Percentiles rank a stretch among this genome's conserved stretches.
phyloP scores from a whole-genome alignment of 2,113 vertebrate species.

The Cyanoramphus novaezelandiae region DNA sequence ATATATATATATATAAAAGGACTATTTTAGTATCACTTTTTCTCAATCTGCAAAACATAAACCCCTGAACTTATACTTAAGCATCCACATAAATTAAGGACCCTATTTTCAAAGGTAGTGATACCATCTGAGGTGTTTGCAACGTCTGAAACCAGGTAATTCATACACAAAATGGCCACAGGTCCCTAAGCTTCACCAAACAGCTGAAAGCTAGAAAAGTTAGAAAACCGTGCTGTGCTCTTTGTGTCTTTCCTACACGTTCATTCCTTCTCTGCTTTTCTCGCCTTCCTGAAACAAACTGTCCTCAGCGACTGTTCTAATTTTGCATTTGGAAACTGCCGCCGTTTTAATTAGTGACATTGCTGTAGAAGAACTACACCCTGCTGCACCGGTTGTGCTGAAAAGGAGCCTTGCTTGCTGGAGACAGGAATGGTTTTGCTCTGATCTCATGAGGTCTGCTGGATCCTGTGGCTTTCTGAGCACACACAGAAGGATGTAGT shows the following conservation, averaged over 20 bases:
- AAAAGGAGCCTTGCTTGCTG: background rate
- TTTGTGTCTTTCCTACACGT: background rate
- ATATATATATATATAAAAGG: background rate
- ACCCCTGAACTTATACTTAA: background rate
- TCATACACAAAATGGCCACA: background rate
- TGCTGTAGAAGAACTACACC: background rate
- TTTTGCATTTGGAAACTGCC: background rate
- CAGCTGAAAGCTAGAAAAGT: background rate
- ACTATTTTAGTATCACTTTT: background rate
- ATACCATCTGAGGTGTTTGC: background rate
- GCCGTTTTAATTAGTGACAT: background rate
- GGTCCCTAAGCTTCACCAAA: background rate
- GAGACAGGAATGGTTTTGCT: background rate
- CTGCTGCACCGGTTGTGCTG: background rate
- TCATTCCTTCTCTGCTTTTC: background rate
- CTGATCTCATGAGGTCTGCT: background rate
- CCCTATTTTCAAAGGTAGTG: background rate
- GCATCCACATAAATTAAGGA: background rate
- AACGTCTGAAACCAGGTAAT: background rate
- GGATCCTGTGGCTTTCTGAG: background rate
- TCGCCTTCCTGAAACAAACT: background rate
- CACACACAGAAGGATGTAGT: fast-evolving
- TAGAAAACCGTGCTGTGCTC: background rate
- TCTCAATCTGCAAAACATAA: background rate
- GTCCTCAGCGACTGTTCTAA: background rate